Evolutionary conservation across 1,140 invertebrate species (phyloP), one percentile per base, ranked within the genome.

Genomic region (Holotrichia oblita): DNA sequence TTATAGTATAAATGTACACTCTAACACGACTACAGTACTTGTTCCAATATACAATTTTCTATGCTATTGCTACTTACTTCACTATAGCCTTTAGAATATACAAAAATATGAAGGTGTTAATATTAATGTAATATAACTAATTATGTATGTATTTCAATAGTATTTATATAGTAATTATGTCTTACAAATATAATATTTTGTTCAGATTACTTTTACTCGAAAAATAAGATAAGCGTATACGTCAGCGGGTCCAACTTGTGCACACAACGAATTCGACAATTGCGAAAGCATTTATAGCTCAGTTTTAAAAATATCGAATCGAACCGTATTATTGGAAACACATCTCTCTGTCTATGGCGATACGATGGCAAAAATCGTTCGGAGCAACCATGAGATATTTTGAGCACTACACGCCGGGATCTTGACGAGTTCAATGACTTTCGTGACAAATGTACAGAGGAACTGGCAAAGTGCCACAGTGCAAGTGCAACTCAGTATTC

Each of bases 371-470:
- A 64, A 64, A 64, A 64, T 64, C 17, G 24, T 22, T 64, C 61
- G 6, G 22, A 64, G 61, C 61, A 20, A 64, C 20, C 24, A 20
- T 10, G 24, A 64, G 61, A 64, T 64, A 64, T 64, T 64, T 64
- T 64, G 6, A 64, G 61, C 61, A 20, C 61, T 64, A 20, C 61
- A 64, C 61, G 22, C 61, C 61, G 61, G 17, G 61, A 22, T 64
- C 61, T 22, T 64, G 61, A 64, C 17, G 61, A 64, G 61, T 64
- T 64, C 61, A 64, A 64, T 64, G 61, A 64, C 61, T 64, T n/a
- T 64, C 61, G 17, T 64, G 61, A 64, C 61, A 64, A 64, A 64
- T 64, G 61, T 6, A 64, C 17, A 64, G 61, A 12, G 17, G 17
- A 64, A 2, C 61, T 64, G 61, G 61, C 61, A 64, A 20, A 20